Percentiles rank a stretch among this genome's conserved stretches.
Conservation (phyloP, 2,888 invertebrate species). For the Spilarctia lutea region DNA sequence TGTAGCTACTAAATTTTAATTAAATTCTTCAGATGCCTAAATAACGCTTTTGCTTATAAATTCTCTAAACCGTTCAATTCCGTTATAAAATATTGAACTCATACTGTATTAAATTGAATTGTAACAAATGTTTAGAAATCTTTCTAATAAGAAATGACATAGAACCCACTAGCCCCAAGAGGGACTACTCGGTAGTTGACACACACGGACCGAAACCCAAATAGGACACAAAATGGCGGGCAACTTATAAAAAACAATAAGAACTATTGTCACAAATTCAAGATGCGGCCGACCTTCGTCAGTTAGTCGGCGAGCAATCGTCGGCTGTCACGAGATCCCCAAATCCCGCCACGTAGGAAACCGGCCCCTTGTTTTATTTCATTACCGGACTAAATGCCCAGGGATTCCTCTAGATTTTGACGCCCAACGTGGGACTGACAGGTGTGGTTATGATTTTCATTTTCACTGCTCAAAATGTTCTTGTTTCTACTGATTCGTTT, state of each 20-base stretch:
- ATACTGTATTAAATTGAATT: too few species aligned
- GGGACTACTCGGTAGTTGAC: not conserved
- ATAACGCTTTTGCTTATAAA: not conserved
- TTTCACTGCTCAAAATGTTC: conserved; percentile 38
- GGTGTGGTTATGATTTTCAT: conserved; percentile 54
- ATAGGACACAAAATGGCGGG: conserved; percentile 29
- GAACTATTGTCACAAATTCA: conserved; percentile 58
- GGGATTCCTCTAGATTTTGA: conserved; percentile 57
- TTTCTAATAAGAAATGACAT: not conserved
- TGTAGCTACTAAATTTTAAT: not conserved
- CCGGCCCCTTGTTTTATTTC: conserved; percentile 66
- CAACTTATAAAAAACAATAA: conserved; percentile 8
- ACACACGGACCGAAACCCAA: not conserved
- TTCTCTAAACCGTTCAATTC: not conserved
- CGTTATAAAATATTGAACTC: too few species aligned
- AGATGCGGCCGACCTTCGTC: conserved; percentile 65
- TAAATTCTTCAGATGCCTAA: not conserved
- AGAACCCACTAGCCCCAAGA: not conserved
- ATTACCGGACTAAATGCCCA: conserved; percentile 57
- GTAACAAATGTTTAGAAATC: not conserved
- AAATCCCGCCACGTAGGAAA: conserved; percentile 60
- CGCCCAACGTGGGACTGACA: conserved; percentile 53
- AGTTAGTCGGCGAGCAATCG: conserved; percentile 58
- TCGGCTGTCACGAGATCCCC: conserved; percentile 59
- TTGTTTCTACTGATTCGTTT: conserved; percentile 28